Base-by-base conservation (phyloP, 1,140 invertebrate genomes). In the Bilobella aurantiaca region DNA sequence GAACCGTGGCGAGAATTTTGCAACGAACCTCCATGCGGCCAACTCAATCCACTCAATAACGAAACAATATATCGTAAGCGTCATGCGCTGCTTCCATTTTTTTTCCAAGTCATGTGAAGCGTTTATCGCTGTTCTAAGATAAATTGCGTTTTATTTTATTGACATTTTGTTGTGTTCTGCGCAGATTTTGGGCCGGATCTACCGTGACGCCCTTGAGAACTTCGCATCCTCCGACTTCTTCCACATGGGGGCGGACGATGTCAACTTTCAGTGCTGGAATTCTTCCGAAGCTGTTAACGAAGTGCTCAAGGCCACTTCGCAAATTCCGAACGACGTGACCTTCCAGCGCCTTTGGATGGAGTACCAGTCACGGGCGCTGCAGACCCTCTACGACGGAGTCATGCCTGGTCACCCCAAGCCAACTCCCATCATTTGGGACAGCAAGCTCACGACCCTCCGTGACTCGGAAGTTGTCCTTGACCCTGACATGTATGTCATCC, bases 181-280 rank as follows among this genome's bases (percentile, higher is more conserved):
- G n/a, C n/a, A 70, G 68, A 57, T 68, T 28, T 47, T 73, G 32
- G 68, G 68, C 1, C 63, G 71, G 16, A 63, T 73, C n/a, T 73
- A 73, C 65, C 63, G 71, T 30, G 71, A 73, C 30, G 71, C 71
- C 21, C 27, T 73, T 1, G 71, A 73, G 18, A 63, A 67, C 37
- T 73, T 73, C 46, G 25, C 49, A 14, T 66, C 63, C 27, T 82
- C 87, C 0, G 87, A 90, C 73, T 79, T 92, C 1, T 92, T 92
- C 76, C 90, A 93, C 73, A 91, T 92, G 88, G 90, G 90, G 28
- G 90, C 90, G 0, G 90, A 92, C 74, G 90, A 93, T 74, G 89
- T 90, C 0, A 86, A 82, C 56, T 78, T 86, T 23, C 77, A 79
- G 30, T 93, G 90, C 74, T 93, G 90, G 90, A 90, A 88, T 73